Evolutionary conservation across 2,113 vertebrate genomes (phyloP).

Genomic region (Hippocampus guttulatus): DNA sequence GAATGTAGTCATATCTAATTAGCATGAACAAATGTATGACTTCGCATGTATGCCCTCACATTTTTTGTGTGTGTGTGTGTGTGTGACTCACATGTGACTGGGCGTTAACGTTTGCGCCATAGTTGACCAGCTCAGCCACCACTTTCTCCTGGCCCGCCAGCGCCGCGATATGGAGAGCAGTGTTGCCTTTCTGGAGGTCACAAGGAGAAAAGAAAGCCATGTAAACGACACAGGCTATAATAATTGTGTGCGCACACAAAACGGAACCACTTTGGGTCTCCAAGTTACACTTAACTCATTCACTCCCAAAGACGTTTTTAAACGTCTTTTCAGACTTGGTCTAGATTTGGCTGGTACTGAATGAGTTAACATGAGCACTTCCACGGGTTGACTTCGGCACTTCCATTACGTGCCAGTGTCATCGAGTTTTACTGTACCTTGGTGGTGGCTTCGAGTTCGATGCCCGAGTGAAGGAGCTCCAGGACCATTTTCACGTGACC

Average conservation of each 20-base stretch:
- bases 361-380: no score
- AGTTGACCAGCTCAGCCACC: conserved; percentile 88
- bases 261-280: neutral
- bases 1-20: neutral
- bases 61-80: neutral
- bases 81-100: conserved; percentile 84
- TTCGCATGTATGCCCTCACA: neutral
- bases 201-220: conserved; percentile 6
- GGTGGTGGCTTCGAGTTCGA: conserved; percentile 88
- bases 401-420: no score
- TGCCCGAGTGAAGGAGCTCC: conserved; percentile 88
- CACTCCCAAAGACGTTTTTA: no score
- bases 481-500: conserved; percentile 97
- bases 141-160: conserved; percentile 82
- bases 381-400: no score
- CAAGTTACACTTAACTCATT: neutral
- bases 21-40: neutral
- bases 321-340: no score
- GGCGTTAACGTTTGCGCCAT: conserved; percentile 92
- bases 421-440: conserved; percentile 73
- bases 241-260: neutral
- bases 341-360: no score
- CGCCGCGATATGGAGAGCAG: conserved; percentile 93
- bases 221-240: conserved; percentile 4
- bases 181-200: conserved; percentile 89